phyloP scores from a whole-genome alignment of 2,888 invertebrate genomes.

The Erpobdella octoculata region DNA sequence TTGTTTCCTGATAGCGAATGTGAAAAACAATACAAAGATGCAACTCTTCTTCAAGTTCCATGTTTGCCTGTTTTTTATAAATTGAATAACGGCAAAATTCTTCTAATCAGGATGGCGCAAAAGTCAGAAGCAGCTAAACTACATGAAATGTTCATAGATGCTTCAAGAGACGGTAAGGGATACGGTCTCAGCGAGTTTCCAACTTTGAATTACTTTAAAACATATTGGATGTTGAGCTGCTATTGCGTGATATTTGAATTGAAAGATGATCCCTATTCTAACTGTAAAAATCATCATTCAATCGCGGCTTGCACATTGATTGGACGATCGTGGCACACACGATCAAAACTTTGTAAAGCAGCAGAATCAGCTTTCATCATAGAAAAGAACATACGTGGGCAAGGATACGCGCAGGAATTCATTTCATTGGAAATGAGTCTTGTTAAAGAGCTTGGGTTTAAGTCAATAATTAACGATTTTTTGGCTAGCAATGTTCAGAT shows the following conservation, averaged over 20 bases:
- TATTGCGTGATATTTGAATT: not conserved
- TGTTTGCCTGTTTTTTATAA: not conserved
- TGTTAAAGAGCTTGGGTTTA: not conserved
- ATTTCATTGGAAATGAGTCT: not conserved
- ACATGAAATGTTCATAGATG: not conserved
- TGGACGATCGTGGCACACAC: not conserved
- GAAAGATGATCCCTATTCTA: not conserved
- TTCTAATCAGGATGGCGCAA: not conserved
- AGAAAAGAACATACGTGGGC: not conserved
- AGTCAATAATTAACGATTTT: not conserved
- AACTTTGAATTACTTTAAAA: not conserved
- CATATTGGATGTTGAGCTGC: not conserved
- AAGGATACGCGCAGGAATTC: not conserved
- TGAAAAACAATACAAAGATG: no score
- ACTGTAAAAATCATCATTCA: not conserved
- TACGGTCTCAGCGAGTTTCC: not conserved
- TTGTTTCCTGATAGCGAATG: not conserved
- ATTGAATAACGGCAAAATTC: not conserved
- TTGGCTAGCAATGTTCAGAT: not conserved
- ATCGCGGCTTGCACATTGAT: not conserved
- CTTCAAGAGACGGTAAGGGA: not conserved
- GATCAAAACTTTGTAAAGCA: not conserved
- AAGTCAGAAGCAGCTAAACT: not conserved
- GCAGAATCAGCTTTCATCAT: not conserved
- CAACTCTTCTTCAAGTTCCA: not conserved